Evolutionary conservation across 2,113 vertebrate species (phyloP).

Genomic region (Centropus bengalensis): DNA sequence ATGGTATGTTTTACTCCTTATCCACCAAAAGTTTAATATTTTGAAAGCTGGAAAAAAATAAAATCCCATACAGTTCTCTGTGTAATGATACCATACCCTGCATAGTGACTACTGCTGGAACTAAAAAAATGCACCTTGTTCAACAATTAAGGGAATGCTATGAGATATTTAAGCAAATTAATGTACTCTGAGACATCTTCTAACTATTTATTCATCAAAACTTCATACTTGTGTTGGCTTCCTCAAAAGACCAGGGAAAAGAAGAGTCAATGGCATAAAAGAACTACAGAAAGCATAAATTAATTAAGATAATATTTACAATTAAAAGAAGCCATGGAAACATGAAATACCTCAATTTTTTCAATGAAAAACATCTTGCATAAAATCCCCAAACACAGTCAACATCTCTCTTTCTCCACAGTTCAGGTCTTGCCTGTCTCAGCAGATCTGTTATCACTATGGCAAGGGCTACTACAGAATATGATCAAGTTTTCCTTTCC

Average conservation of each 20-base stretch:
- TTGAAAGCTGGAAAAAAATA: not conserved
- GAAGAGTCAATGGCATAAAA: not conserved
- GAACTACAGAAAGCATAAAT: not conserved
- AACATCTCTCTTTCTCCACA: fast-evolving
- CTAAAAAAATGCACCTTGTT: not conserved
- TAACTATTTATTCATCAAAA: not conserved
- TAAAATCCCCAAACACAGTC: not conserved
- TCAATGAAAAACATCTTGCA: not conserved
- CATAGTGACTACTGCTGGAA: not conserved
- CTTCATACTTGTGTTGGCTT: not conserved
- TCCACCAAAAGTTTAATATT: not conserved
- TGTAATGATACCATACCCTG: not conserved
- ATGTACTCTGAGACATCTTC: not conserved
- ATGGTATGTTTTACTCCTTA: not conserved
- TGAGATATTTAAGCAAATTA: not conserved
- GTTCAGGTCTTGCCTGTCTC: not conserved
- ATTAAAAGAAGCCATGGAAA: not conserved
- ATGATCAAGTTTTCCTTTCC: not conserved
- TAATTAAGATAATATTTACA: not conserved
- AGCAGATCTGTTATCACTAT: not conserved
- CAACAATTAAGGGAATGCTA: not conserved
- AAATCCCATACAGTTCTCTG: not conserved
- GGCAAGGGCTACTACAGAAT: not conserved
- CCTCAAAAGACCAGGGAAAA: not conserved
- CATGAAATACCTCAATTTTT: not conserved